A percentile compares a stretch with the other conserved stretches of the same genome.
These are phyloP conservation scores for Chroicocephalus ridibundus DNA, from an alignment of 2,113 vertebrate species.

Conservation along the genomic window DNA sequence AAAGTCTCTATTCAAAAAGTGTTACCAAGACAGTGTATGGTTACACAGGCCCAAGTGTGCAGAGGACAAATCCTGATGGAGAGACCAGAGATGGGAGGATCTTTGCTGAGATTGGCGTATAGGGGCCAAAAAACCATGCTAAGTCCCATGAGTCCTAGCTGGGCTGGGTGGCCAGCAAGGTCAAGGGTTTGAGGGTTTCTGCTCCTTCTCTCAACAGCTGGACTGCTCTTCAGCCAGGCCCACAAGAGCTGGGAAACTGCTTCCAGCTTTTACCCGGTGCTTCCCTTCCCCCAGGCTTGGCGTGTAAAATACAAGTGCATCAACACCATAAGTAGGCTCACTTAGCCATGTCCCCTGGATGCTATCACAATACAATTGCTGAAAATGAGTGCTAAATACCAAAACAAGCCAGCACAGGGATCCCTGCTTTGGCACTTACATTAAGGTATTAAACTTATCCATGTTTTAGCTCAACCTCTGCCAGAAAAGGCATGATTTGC, in stretches of 20 bases:
- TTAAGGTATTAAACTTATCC: not conserved
- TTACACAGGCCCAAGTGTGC: not conserved
- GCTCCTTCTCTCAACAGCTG: not conserved
- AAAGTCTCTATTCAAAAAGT: not conserved
- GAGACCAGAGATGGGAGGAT: not conserved
- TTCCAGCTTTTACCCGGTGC: not conserved
- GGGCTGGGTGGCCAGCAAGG: not conserved
- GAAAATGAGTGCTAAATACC: not conserved
- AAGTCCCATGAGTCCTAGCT: rapidly evolving
- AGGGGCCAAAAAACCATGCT: not conserved
- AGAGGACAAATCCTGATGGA: not conserved
- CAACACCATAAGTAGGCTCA: not conserved
- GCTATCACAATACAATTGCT: not conserved
- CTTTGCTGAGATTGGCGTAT: not conserved
- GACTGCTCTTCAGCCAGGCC: not conserved
- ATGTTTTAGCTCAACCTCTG: not conserved
- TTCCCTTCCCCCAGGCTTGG: not conserved
- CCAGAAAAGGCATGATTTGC: not conserved
- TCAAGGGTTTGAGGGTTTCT: not conserved
- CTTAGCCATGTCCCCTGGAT: not conserved
- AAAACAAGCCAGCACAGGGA: not conserved
- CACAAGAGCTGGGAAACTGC: not conserved
- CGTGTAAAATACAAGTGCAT: not conserved
- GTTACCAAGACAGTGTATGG: not conserved
- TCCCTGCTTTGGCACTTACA: not conserved